Conservation (phyloP, 2,113 vertebrate species). For the Oryzias woworae region DNA sequence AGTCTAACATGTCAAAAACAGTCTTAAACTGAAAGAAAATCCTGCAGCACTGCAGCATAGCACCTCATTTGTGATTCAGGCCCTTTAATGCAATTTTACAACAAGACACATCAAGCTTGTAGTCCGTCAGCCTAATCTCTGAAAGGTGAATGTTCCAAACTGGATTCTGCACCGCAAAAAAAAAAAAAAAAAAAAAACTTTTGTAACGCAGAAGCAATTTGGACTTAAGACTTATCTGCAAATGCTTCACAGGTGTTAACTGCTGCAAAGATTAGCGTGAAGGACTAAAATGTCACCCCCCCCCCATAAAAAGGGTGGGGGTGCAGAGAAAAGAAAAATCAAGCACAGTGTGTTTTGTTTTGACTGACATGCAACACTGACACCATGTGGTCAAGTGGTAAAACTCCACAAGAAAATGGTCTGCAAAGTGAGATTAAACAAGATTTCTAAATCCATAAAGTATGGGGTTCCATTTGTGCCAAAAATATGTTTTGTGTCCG, state of each 20-base stretch:
- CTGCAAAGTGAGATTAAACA: background rate
- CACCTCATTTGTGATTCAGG: constrained; percentile 10
- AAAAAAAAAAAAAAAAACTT: constrained; percentile 14
- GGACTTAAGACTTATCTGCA: constrained; percentile 47
- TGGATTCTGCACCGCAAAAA: constrained; percentile 1
- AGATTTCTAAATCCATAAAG: background rate
- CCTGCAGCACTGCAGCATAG: constrained; percentile 2
- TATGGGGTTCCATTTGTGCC: too few relatives aligned
- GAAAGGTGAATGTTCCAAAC: constrained; percentile 38
- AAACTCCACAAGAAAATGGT: background rate
- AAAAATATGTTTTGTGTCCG: too few relatives aligned
- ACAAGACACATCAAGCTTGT: constrained; percentile 14
- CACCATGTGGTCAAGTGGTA: constrained; percentile 44
- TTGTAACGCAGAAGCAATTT: constrained; percentile 50
- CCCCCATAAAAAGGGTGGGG: background rate
- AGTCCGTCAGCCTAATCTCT: constrained; percentile 34
- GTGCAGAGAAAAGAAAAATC: constrained; percentile 1
- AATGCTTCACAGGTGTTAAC: constrained; percentile 55
- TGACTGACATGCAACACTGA: constrained; percentile 47
- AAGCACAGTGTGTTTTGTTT: constrained; percentile 5
- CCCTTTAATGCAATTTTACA: constrained; percentile 26
- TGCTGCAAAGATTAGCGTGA: constrained; percentile 56
- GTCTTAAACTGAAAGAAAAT: background rate
- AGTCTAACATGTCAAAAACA: background rate
- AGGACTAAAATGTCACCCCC: constrained; percentile 55